phyloP scores from a whole-genome alignment of 1,140 invertebrate genomes.

The Drosophila cardini region DNA sequence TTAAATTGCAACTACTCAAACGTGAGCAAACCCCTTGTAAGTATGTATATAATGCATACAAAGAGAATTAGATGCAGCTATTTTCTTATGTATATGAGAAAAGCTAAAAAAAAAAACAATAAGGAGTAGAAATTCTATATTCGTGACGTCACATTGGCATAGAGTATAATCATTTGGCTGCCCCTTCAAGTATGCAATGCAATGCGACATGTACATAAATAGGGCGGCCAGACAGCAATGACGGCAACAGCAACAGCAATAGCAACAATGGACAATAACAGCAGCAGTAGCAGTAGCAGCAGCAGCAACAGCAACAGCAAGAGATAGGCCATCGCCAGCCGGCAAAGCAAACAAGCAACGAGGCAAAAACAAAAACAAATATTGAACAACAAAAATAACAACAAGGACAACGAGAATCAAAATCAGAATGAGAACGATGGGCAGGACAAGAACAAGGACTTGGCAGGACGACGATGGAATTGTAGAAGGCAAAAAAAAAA shows the following conservation, averaged over 20 bases:
- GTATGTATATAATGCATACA: neutral
- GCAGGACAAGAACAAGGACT: neutral
- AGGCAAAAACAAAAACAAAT: constrained; percentile 60
- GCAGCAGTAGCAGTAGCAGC: neutral
- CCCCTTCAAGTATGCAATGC: constrained; percentile 63
- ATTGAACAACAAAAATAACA: constrained; percentile 38
- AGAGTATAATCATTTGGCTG: constrained; percentile 61
- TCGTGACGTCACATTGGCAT: constrained; percentile 44
- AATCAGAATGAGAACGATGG: neutral
- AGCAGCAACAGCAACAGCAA: constrained; percentile 2
- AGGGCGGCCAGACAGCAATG: constrained; percentile 47
- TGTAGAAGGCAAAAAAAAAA: constrained; percentile 6
- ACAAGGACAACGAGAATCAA: constrained; percentile 33
- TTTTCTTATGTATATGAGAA: constrained; percentile 7
- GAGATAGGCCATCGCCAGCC: constrained; percentile 43
- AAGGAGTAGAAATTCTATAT: constrained; percentile 11
- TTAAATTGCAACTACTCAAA: too few species aligned
- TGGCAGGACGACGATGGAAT: neutral
- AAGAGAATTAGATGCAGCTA: constrained; percentile 13
- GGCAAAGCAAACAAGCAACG: constrained; percentile 59
- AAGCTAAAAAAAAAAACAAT: neutral
- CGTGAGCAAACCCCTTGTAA: neutral
- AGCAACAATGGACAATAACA: constrained; percentile 11
- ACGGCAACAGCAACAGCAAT: neutral
- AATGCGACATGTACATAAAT: constrained; percentile 52